These are phyloP conservation scores for Pseudanteris insignis DNA, from an alignment of 2,888 invertebrate species.

Conservation along the genomic window DNA sequence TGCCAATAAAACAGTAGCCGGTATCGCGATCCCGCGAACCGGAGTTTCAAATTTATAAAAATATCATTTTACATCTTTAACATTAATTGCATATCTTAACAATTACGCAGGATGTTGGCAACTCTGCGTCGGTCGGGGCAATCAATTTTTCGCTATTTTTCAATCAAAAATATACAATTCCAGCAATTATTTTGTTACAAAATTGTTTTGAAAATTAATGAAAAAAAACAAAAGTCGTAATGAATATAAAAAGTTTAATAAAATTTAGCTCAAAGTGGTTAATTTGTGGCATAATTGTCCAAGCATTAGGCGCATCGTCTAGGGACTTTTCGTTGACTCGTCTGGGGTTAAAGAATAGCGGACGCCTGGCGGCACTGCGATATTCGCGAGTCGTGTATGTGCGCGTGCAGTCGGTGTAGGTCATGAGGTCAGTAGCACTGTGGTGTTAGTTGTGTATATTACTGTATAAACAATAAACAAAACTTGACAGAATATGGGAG, in stretches of 20 bases:
- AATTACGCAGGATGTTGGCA: slow-evolving; percentile 36
- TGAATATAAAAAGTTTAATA: too few relatives aligned
- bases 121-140: slow-evolving; percentile 14
- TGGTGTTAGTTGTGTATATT: slow-evolving; percentile 45
- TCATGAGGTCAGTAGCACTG: slow-evolving; percentile 46
- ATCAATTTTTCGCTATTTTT: slow-evolving; percentile 35
- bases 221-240: too few relatives aligned
- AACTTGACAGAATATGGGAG: slow-evolving; percentile 30
- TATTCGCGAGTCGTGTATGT: slow-evolving; percentile 25
- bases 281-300: too few relatives aligned
- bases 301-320: too few relatives aligned
- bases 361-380: slow-evolving; percentile 37
- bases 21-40: slow-evolving; percentile 6
- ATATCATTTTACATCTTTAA: slow-evolving; percentile 42
- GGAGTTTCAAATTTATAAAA: slow-evolving; percentile 39
- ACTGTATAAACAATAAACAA: slow-evolving; percentile 45
- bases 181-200: slow-evolving; percentile 3
- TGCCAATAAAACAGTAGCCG: neutral
- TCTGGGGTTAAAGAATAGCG: slow-evolving; percentile 31
- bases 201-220: neutral
- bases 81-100: slow-evolving; percentile 42
- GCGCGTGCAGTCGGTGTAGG: slow-evolving; percentile 44
- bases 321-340: neutral
- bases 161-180: neutral
- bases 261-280: too few relatives aligned